Evolutionary conservation across 2,888 invertebrate genomes (phyloP).

Genomic region (Pantelozetes paolii): DNA sequence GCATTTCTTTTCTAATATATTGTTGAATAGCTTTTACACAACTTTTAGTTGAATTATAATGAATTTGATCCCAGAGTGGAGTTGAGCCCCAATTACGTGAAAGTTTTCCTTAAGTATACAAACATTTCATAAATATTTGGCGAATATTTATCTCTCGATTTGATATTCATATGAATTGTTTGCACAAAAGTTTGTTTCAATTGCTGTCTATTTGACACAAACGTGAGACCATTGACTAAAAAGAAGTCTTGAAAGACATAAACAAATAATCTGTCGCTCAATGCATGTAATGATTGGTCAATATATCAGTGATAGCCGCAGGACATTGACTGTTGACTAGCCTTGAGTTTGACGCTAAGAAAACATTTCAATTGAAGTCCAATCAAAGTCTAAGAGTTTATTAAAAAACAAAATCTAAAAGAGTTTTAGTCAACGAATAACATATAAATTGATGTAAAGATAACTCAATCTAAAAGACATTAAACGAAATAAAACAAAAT

Average conservation of each 20-base stretch:
- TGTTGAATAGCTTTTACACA: not conserved
- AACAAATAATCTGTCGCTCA: not conserved
- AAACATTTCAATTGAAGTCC: not conserved
- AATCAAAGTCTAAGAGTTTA: not conserved
- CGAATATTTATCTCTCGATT: too few relatives aligned
- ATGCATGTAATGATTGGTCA: not conserved
- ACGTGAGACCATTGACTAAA: conserved; percentile 1
- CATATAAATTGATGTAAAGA: not conserved
- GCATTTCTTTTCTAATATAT: not conserved
- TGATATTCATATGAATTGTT: too few relatives aligned
- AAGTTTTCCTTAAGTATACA: not conserved
- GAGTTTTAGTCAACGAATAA: not conserved
- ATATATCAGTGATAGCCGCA: not conserved
- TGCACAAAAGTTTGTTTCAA: not conserved
- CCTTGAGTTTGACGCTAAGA: conserved; percentile 7
- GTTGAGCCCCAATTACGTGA: conserved; percentile 1
- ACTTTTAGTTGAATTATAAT: not conserved
- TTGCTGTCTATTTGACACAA: not conserved
- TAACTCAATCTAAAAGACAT: not conserved
- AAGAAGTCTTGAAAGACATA: not conserved
- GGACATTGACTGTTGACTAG: conserved; percentile 1
- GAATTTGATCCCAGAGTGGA: not conserved
- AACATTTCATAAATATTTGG: not conserved
- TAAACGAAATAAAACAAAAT: too few relatives aligned
- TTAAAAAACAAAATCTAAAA: not conserved